These are phyloP conservation scores for Palythoa grandis DNA, from an alignment of 92 coral and sea anemone genomes.

Conservation along the genomic window DNA sequence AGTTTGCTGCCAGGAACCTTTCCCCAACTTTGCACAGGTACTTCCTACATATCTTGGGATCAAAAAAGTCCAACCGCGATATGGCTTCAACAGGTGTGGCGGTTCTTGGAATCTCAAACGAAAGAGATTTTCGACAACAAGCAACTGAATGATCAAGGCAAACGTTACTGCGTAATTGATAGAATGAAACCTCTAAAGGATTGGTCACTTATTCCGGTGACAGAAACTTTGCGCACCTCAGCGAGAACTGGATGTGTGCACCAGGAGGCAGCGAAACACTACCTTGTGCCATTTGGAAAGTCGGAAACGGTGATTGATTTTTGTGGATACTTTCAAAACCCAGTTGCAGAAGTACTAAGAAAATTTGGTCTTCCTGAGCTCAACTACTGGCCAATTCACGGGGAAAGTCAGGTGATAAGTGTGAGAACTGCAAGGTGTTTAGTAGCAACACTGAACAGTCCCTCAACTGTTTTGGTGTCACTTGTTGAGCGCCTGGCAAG, in stretches of 20 bases:
- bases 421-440: slow-evolving; percentile 21
- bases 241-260: too few relatives aligned
- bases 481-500: slow-evolving; percentile 42
- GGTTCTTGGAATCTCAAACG: slow-evolving; percentile 32
- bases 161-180: not conserved
- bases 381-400: slow-evolving; percentile 24
- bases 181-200: slow-evolving; percentile 36
- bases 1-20: slow-evolving; percentile 44
- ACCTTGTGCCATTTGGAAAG: slow-evolving; percentile 51
- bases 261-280: slow-evolving; percentile 17
- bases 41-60: slow-evolving; percentile 52
- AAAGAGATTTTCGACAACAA: not conserved
- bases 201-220: slow-evolving; percentile 75
- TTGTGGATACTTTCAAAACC: not conserved
- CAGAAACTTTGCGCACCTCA: slow-evolving; percentile 13
- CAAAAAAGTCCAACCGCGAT: slow-evolving; percentile 16
- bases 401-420: not conserved
- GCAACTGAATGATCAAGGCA: not conserved
- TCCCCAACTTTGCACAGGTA: not conserved
- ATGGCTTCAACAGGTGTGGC: slow-evolving; percentile 68
- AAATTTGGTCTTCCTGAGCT: slow-evolving; percentile 57
- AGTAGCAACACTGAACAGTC: slow-evolving; percentile 57
- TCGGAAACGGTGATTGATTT: slow-evolving; percentile 61
- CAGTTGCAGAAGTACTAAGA: slow-evolving; percentile 22
- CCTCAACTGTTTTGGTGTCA: slow-evolving; percentile 48